phyloP scores from a whole-genome alignment of 2,797 vertebrate species.

The Remorina albescens region DNA sequence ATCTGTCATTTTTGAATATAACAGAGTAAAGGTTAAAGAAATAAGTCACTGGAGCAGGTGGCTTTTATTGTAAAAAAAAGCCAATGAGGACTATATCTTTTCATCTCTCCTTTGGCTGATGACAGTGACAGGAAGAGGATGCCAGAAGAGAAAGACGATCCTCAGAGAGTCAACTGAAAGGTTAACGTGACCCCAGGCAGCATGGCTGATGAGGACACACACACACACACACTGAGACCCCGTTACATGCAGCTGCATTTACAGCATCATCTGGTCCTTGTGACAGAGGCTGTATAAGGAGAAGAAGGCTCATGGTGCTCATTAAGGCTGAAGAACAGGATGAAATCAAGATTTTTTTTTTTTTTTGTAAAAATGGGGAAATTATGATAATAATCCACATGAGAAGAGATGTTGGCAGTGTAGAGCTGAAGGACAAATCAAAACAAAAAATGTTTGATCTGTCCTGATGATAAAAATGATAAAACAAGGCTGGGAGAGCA shows the following conservation, averaged over 20 bases:
- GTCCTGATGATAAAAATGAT: not conserved
- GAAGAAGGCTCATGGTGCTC: not conserved
- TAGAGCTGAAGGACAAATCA: not conserved
- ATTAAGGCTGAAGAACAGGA: not conserved
- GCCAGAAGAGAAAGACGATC: constrained; percentile 69
- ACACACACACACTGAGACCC: not conserved
- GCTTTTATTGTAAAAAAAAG: constrained; percentile 64
- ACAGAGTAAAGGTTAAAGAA: constrained; percentile 69
- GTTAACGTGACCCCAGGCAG: constrained; percentile 72
- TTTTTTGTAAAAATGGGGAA: not conserved
- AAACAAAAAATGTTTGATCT: not conserved
- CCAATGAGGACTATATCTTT: constrained; percentile 71
- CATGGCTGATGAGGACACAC: constrained; percentile 62
- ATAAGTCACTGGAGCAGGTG: constrained; percentile 63
- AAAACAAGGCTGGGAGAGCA: not conserved
- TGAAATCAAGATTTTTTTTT: not conserved
- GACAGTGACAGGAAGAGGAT: constrained; percentile 66
- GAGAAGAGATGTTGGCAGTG: not conserved
- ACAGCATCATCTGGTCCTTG: not conserved
- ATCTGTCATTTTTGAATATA: constrained; percentile 59
- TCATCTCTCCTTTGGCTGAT: constrained; percentile 67
- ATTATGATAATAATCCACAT: not conserved
- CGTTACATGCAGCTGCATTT: constrained; percentile 4
- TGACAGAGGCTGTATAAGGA: constrained; percentile 3
- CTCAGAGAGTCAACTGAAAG: constrained; percentile 75